phyloP scores from a whole-genome alignment of 2,888 invertebrate species.

The Phymatocera aterrima region DNA sequence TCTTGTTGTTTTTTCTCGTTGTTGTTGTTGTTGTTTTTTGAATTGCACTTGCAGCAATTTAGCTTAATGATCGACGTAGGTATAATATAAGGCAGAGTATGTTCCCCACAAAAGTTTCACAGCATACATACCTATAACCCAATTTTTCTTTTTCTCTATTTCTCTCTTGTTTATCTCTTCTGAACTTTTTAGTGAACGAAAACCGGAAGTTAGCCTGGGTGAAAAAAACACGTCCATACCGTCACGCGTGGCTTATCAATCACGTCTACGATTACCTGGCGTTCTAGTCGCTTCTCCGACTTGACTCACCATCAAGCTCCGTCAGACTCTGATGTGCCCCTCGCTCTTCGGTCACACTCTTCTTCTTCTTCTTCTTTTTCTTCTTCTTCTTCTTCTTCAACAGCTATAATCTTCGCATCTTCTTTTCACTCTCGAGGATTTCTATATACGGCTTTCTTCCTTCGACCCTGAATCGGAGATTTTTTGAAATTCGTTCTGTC shows the following conservation, averaged over 20 bases:
- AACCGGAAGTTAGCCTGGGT: slow-evolving; percentile 34
- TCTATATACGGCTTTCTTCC: not conserved
- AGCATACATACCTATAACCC: not conserved
- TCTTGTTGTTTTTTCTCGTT: not conserved
- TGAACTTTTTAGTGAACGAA: slow-evolving; percentile 18
- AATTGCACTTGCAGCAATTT: too few species aligned
- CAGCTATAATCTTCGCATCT: not conserved
- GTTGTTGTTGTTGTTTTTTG: too few species aligned
- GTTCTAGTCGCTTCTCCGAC: slow-evolving; percentile 26
- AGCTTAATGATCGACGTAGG: not conserved
- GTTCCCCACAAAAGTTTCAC: not conserved
- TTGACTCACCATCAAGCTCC: too few species aligned
- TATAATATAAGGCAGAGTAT: too few species aligned
- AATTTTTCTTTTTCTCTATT: not conserved
- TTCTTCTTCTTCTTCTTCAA: slow-evolving; percentile 1
- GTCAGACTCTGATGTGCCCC: slow-evolving; percentile 14
- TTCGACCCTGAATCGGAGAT: not conserved
- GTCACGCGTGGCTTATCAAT: slow-evolving; percentile 49
- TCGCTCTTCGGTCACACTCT: not conserved
- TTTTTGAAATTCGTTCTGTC: not conserved
- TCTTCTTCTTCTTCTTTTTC: not conserved
- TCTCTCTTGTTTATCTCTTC: not conserved
- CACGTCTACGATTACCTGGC: slow-evolving; percentile 41
- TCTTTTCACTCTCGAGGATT: not conserved
- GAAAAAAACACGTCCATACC: slow-evolving; percentile 43